Conservation (phyloP, 2,113 vertebrate genomes). For the Zonotrichia leucophrys region DNA sequence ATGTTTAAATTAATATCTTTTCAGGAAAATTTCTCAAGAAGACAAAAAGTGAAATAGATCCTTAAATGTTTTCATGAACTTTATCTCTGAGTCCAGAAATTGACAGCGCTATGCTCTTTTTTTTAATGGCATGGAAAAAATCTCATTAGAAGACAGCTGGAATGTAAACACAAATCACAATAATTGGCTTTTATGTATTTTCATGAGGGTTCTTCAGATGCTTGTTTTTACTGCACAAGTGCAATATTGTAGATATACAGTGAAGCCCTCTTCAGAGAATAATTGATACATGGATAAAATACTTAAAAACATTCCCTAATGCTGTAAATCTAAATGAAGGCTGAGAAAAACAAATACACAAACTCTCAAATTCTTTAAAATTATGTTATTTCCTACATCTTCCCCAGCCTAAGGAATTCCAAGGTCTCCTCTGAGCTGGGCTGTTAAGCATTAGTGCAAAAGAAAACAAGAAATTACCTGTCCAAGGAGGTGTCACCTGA, state of each 20-base stretch:
- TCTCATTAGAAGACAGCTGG: constrained; percentile 51
- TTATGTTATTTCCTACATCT: not conserved
- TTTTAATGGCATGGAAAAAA: constrained; percentile 1
- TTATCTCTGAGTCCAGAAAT: not conserved
- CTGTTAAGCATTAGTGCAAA: not conserved
- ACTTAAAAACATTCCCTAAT: not conserved
- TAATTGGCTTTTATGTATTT: constrained; percentile 59
- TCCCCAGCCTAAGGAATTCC: not conserved
- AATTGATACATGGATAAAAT: constrained; percentile 43
- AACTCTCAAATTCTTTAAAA: not conserved
- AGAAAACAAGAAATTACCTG: not conserved
- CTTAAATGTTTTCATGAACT: not conserved
- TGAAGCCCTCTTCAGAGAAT: constrained; percentile 50
- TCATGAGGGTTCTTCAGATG: constrained; percentile 61
- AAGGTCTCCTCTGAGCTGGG: not conserved
- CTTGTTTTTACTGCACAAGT: constrained; percentile 50
- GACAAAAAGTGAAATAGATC: not conserved
- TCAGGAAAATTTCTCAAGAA: not conserved
- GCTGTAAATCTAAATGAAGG: not conserved
- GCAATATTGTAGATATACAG: constrained; percentile 28
- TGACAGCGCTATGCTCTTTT: not conserved
- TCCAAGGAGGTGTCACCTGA: not conserved
- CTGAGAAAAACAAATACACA: not conserved
- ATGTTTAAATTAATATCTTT: not conserved
- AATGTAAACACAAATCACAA: constrained; percentile 57